Conservation (phyloP, 2,113 vertebrate species). For the Acinonyx jubatus region DNA sequence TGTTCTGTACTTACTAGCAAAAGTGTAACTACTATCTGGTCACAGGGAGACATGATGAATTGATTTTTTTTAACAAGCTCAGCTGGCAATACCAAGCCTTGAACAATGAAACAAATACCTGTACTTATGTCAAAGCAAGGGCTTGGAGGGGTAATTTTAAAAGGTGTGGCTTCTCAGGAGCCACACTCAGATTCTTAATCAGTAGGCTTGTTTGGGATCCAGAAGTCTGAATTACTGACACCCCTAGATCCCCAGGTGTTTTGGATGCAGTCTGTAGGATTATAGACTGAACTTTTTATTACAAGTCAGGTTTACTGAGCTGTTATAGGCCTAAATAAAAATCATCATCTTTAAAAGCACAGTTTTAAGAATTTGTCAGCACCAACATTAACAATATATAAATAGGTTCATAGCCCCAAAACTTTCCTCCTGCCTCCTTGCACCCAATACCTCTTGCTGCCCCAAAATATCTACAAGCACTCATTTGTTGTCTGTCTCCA, state of each 20-base stretch:
- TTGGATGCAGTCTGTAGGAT: background rate
- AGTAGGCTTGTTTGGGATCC: background rate
- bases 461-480: background rate
- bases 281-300: background rate
- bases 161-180: background rate
- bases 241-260: background rate
- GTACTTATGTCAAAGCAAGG: background rate
- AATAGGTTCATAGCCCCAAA: background rate
- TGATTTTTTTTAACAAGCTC: constrained; percentile 50
- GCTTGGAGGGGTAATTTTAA: background rate
- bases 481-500: background rate
- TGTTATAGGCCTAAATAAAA: background rate
- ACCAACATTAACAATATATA: background rate
- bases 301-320: background rate
- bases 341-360: background rate
- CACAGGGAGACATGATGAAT: background rate
- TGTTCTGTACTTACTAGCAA: constrained; percentile 32
- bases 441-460: background rate
- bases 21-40: background rate
- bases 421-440: background rate
- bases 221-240: background rate
- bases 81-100: background rate
- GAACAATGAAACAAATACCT: background rate
- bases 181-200: background rate
- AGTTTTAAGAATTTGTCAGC: background rate